Evolutionary conservation across 2,113 vertebrate genomes (phyloP).

Genomic region (Odontophorus gujanensis): DNA sequence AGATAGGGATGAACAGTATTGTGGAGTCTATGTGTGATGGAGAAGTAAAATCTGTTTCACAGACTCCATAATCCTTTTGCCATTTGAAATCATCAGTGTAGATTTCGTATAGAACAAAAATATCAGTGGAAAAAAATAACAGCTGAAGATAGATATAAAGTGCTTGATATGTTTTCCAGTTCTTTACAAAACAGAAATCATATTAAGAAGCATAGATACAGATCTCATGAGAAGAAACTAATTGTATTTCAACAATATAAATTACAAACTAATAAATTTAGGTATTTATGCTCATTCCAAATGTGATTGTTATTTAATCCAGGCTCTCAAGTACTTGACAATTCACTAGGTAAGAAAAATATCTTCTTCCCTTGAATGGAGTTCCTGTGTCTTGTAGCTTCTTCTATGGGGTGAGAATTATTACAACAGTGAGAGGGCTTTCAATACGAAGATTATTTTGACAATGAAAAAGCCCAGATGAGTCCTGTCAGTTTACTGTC

Average conservation of each 20-base stretch:
- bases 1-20: not conserved
- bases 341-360: not conserved
- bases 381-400: not conserved
- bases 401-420: not conserved
- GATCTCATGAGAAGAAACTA: not conserved
- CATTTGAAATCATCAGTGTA: not conserved
- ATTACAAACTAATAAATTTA: not conserved
- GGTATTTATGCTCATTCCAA: not conserved
- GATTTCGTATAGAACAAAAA: not conserved
- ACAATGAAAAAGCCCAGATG: not conserved
- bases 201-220: not conserved
- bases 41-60: not conserved
- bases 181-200: not conserved
- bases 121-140: not conserved
- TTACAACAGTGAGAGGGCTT: not conserved
- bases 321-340: not conserved
- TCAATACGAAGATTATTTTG: not conserved
- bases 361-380: not conserved
- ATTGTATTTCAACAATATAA: not conserved
- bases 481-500: not conserved
- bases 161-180: not conserved
- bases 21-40: not conserved
- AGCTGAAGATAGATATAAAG: not conserved
- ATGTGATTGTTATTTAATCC: not conserved
- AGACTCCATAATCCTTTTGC: not conserved